These are phyloP conservation scores for Lysandra bellargus DNA, from an alignment of 2,888 invertebrate genomes.

Conservation along the genomic window DNA sequence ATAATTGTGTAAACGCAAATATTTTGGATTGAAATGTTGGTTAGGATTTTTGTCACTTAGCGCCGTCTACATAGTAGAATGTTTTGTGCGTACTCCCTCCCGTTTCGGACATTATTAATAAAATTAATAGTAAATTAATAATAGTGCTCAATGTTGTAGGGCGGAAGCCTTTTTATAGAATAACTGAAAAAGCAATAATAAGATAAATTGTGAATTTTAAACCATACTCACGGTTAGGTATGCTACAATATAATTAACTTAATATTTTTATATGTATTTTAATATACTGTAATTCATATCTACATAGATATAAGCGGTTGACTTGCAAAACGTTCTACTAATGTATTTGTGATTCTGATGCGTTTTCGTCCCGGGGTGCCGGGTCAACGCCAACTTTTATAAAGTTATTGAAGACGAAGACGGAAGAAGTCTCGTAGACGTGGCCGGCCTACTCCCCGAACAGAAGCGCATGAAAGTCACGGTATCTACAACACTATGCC, in stretches of 20 bases:
- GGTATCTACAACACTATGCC: conserved; percentile 55
- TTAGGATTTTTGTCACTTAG: conserved; percentile 58
- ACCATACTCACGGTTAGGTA: conserved; percentile 62
- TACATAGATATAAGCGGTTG: conserved; percentile 72
- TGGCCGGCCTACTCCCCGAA: conserved; percentile 38
- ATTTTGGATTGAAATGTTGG: conserved; percentile 73
- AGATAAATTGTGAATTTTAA: conserved; percentile 66
- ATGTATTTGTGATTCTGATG: conserved; percentile 43
- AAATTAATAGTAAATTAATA: conserved; percentile 61
- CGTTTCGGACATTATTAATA: conserved; percentile 67
- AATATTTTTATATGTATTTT: conserved; percentile 81
- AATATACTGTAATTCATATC: conserved; percentile 78
- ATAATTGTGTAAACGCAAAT: conserved; percentile 65
- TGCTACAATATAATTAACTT: conserved; percentile 62
- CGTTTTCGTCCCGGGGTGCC: neutral
- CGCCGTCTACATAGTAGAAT: conserved; percentile 60
- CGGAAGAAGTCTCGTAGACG: neutral
- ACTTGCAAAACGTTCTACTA: conserved; percentile 72
- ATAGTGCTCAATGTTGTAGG: conserved; percentile 76
- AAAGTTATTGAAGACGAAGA: neutral
- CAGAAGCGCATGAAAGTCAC: conserved; percentile 41
- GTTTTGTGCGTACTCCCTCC: conserved; percentile 64
- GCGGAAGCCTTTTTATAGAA: conserved; percentile 48
- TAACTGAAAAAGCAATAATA: conserved; percentile 71
- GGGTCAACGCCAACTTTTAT: conserved; percentile 2